phyloP scores from a whole-genome alignment of 2,113 vertebrate species.

The Grammomys dolichurus region DNA sequence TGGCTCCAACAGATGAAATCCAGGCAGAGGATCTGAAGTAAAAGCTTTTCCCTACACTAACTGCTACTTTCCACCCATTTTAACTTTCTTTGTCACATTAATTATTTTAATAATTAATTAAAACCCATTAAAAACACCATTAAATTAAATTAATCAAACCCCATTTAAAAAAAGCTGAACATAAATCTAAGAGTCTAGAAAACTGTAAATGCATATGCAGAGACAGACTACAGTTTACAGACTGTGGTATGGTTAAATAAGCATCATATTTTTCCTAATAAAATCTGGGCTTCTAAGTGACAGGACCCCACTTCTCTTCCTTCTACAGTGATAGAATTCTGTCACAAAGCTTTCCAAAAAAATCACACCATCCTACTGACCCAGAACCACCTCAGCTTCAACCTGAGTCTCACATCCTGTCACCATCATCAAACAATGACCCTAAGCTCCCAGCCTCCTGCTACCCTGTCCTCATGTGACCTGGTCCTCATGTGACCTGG shows the following conservation, averaged over 20 bases:
- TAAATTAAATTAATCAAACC: background rate
- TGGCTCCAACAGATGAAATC: slow-evolving; percentile 55
- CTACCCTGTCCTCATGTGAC: background rate
- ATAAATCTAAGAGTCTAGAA: slow-evolving; percentile 36
- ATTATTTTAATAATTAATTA: slow-evolving; percentile 37
- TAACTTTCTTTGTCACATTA: slow-evolving; percentile 25
- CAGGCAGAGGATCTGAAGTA: slow-evolving; percentile 6
- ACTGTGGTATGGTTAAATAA: background rate
- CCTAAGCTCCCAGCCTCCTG: background rate
- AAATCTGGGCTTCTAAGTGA: slow-evolving; percentile 14
- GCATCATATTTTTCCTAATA: slow-evolving; percentile 18
- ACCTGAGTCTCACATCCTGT: slow-evolving; percentile 23
- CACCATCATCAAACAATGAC: background rate
- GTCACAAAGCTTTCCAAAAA: slow-evolving; percentile 44
- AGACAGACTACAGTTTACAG: slow-evolving; percentile 35
- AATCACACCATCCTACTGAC: background rate
- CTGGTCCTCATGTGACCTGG: background rate
- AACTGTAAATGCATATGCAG: background rate
- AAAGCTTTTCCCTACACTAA: background rate
- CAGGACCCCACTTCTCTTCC: background rate
- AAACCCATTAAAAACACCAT: slow-evolving; percentile 1
- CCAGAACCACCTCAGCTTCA: slow-evolving; percentile 16
- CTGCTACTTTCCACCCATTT: slow-evolving; percentile 16
- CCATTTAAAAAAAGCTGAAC: slow-evolving; percentile 26
- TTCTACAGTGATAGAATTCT: background rate